phyloP scores from a whole-genome alignment of 2,888 invertebrate species.

The Mimas tiliae region DNA sequence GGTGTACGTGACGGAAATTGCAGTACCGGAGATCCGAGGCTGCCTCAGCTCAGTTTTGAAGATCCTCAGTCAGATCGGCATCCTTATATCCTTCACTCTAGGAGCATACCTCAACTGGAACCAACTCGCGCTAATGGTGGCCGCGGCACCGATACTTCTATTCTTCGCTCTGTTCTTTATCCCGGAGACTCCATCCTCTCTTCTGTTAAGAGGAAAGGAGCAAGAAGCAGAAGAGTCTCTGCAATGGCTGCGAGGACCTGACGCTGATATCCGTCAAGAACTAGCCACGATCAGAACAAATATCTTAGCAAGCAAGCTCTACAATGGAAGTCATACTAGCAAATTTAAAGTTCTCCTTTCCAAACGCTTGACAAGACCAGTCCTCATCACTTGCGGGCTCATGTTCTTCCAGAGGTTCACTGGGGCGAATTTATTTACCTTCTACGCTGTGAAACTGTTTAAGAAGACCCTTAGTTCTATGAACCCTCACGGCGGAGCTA shows the following conservation, averaged over 20 bases:
- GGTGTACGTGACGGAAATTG: slow-evolving; percentile 96
- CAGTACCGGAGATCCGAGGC: slow-evolving; percentile 93
- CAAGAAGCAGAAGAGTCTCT: slow-evolving; percentile 90
- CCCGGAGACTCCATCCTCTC: slow-evolving; percentile 95
- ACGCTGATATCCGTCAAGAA: slow-evolving; percentile 90
- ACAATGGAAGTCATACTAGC: slow-evolving; percentile 63
- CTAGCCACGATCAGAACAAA: slow-evolving; percentile 89
- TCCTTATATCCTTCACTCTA: slow-evolving; percentile 91
- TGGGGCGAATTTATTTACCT: slow-evolving; percentile 92
- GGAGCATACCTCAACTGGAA: slow-evolving; percentile 94
- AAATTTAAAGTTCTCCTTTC: slow-evolving; percentile 70
- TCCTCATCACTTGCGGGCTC: slow-evolving; percentile 91
- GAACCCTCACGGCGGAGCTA: slow-evolving; percentile 92
- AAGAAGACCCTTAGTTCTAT: slow-evolving; percentile 91
- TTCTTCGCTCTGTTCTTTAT: slow-evolving; percentile 90
- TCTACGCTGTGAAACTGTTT: slow-evolving; percentile 94
- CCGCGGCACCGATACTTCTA: slow-evolving; percentile 90
- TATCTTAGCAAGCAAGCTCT: slow-evolving; percentile 81
- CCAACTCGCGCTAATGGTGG: slow-evolving; percentile 91
- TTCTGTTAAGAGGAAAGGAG: slow-evolving; percentile 90
- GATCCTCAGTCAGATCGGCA: slow-evolving; percentile 93
- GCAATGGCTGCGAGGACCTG: slow-evolving; percentile 91
- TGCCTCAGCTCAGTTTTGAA: slow-evolving; percentile 94
- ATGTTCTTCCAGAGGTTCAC: slow-evolving; percentile 95
- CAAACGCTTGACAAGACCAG: slow-evolving; percentile 86